Evolutionary conservation across 2,797 vertebrate genomes (phyloP), one percentile per base, ranked within the genome.

Genomic region (Acropternis orthonyx): DNA sequence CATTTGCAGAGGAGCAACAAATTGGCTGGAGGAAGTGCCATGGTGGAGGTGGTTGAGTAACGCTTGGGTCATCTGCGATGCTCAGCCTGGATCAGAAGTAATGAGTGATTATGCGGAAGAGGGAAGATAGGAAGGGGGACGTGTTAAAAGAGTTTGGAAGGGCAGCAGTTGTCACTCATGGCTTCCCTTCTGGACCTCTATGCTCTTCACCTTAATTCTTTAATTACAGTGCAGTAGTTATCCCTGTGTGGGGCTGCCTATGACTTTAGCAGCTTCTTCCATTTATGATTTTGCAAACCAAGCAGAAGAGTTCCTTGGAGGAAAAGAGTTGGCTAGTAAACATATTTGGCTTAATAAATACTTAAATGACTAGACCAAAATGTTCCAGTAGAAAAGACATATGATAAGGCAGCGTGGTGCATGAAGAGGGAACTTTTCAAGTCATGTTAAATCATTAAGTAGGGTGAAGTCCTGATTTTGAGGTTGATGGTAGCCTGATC

Each of bases 11-110:
- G 63, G 18, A 79, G 77, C 67, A 79, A 21, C 41, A 16, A 76
- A 74, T 74, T 71, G 77, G 66, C 55, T 88, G 62, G 76, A 93
- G 73, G 89, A 91, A 56, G 54, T 55, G 54, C 85, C 44, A 6
- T 1, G 1, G 46, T 77, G 24, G 43, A 72, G 72, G 28, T 89
- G 84, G 23, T 51, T 86, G 76, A 76, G 66, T 72, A 78, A 85
- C 1, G 0, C n/a, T 52, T 46, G 43, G 56, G 27, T 71, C 41
- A 3, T 77, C 18, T 32, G 52, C 0, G 6, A 8, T 56, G 36
- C 41, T 79, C 10, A n/a, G 41, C 15, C 59, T 61, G 32, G 7
- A 56, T 83, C 48, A 41, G 30, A 67, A 63, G 14, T 6, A 28
- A 54, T 54, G 19, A 43, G 37, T 12, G 49, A 41, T 6, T 9